These are phyloP conservation scores for Naja naja DNA, from an alignment of 2,113 vertebrate species.

Conservation along the genomic window DNA sequence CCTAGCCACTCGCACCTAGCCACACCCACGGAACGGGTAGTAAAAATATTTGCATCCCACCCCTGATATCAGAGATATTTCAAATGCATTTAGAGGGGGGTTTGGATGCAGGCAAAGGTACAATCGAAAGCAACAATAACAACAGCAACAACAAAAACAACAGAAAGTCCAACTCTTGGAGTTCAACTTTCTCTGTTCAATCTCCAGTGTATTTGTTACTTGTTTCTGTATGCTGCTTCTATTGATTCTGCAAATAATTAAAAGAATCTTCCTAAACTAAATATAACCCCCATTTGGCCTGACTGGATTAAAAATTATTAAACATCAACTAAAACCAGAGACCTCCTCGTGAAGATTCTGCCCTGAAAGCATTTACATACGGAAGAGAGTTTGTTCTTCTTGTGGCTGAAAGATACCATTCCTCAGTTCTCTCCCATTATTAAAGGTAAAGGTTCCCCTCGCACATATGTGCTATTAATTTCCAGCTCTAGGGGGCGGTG, in stretches of 20 bases:
- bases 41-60: too few species aligned
- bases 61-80: not conserved
- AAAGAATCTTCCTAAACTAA: too few species aligned
- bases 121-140: not conserved
- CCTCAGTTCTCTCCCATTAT: not conserved
- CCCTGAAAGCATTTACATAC: not conserved
- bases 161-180: not conserved
- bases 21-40: too few species aligned
- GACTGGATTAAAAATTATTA: not conserved
- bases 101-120: not conserved
- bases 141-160: not conserved
- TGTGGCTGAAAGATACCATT: not conserved
- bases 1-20: too few species aligned
- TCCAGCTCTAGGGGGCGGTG: too few species aligned
- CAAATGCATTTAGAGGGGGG: not conserved
- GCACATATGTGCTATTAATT: too few species aligned
- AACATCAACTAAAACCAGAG: not conserved
- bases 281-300: too few species aligned
- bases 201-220: not conserved
- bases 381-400: not conserved
- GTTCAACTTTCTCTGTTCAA: not conserved
- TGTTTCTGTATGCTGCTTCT: not conserved
- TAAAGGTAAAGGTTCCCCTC: too few species aligned
- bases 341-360: not conserved
- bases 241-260: not conserved